These are phyloP conservation scores for Sepiola atlantica DNA, from an alignment of 2,888 invertebrate genomes.

Conservation along the genomic window DNA sequence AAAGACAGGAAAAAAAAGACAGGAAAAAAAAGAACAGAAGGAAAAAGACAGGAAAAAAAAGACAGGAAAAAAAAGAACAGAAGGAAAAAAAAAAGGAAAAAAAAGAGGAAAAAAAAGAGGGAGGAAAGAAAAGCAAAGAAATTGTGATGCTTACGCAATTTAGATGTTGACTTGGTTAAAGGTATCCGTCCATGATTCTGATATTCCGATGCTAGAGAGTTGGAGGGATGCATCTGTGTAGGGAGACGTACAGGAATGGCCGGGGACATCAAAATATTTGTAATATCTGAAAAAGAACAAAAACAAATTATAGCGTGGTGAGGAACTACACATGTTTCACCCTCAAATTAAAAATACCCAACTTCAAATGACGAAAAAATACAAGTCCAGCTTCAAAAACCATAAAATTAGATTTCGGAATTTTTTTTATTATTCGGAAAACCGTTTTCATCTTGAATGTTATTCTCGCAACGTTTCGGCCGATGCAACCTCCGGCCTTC, in stretches of 20 bases:
- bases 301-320: background rate
- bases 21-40: no score
- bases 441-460: no score
- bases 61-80: no score
- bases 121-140: background rate
- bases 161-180: constrained; percentile 52
- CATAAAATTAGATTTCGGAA: no score
- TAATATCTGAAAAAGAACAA: constrained; percentile 52
- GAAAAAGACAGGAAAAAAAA: no score
- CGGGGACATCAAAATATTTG: constrained; percentile 55
- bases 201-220: constrained; percentile 44
- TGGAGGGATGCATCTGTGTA: constrained; percentile 48
- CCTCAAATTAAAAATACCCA: background rate
- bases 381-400: no score
- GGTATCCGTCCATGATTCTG: constrained; percentile 50
- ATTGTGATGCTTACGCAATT: constrained; percentile 46
- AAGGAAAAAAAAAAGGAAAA: no score
- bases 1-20: no score
- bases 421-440: no score
- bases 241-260: constrained; percentile 54
- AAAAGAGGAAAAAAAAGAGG: background rate
- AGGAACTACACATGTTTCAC: background rate
- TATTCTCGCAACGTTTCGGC: no score
- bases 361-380: background rate
- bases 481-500: no score